Conservation (phyloP, 2,888 invertebrate species). For the Fissipunctia ypsillon region DNA sequence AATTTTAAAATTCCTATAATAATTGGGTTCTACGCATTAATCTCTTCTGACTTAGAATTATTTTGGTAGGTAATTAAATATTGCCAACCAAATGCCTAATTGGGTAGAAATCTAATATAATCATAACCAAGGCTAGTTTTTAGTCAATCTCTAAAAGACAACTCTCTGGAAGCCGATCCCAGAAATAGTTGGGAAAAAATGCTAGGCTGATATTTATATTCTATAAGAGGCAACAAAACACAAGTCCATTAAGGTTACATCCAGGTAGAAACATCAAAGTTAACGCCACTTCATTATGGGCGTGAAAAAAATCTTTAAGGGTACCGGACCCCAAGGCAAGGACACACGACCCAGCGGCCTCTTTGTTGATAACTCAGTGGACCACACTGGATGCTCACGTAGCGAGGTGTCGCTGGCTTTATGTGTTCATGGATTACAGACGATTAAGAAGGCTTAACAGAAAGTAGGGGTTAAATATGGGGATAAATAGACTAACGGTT, state of each 20-base stretch:
- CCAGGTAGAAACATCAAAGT: slow-evolving; percentile 46
- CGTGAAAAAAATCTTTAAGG: slow-evolving; percentile 51
- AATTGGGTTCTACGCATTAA: not conserved
- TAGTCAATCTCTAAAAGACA: not conserved
- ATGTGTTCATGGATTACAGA: slow-evolving; percentile 68
- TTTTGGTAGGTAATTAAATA: slow-evolving; percentile 12
- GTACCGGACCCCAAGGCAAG: slow-evolving; percentile 30
- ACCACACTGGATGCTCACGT: slow-evolving; percentile 71
- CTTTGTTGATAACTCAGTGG: slow-evolving; percentile 73
- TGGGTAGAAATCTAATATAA: not conserved
- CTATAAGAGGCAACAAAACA: slow-evolving; percentile 11
- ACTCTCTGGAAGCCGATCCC: no score
- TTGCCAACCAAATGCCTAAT: not conserved
- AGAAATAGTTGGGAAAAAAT: no score
- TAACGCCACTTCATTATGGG: slow-evolving; percentile 59
- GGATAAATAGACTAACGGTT: slow-evolving; percentile 7
- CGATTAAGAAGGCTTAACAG: slow-evolving; percentile 55
- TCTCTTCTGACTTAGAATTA: slow-evolving; percentile 7
- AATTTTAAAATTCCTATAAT: slow-evolving; percentile 8
- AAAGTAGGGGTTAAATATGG: slow-evolving; percentile 42
- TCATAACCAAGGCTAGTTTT: not conserved
- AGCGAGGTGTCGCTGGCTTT: slow-evolving; percentile 60
- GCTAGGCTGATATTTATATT: no score
- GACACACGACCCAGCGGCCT: slow-evolving; percentile 55
- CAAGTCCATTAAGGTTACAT: slow-evolving; percentile 3